Conservation (phyloP, 2,797 vertebrate species). For the Tenualosa ilisha region DNA sequence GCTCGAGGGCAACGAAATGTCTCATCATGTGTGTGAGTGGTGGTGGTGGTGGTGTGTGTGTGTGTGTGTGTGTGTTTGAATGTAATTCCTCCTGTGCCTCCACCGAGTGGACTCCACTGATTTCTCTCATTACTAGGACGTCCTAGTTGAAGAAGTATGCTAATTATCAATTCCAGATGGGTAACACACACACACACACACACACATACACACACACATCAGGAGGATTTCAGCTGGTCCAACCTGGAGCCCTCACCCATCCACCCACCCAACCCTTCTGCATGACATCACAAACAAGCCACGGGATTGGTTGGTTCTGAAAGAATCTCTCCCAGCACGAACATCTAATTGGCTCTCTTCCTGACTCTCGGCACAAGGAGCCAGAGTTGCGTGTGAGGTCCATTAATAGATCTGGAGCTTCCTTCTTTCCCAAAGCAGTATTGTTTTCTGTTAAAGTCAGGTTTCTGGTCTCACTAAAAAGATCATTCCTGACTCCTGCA, state of each 20-base stretch:
- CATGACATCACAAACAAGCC: constrained; percentile 2
- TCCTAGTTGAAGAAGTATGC: constrained; percentile 14
- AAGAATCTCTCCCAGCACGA: background rate
- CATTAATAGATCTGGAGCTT: background rate
- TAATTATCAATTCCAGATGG: constrained; percentile 16
- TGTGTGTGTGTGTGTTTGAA: background rate
- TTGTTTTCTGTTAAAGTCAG: background rate
- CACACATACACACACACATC: background rate
- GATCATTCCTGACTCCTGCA: background rate
- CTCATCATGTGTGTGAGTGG: background rate
- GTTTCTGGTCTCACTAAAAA: background rate
- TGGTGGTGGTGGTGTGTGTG: background rate
- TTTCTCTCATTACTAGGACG: constrained; percentile 2
- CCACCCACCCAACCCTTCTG: background rate
- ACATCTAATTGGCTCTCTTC: background rate
- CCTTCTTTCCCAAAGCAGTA: background rate
- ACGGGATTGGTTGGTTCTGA: background rate
- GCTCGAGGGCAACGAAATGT: too few relatives aligned
- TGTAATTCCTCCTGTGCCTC: background rate
- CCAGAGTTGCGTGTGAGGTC: background rate
- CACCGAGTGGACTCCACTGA: background rate
- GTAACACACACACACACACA: background rate
- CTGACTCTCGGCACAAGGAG: background rate
- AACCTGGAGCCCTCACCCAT: background rate
- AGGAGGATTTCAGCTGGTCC: background rate